Evolutionary conservation across 2,797 vertebrate species (phyloP).

Genomic region (Knipowitschia caucasica): DNA sequence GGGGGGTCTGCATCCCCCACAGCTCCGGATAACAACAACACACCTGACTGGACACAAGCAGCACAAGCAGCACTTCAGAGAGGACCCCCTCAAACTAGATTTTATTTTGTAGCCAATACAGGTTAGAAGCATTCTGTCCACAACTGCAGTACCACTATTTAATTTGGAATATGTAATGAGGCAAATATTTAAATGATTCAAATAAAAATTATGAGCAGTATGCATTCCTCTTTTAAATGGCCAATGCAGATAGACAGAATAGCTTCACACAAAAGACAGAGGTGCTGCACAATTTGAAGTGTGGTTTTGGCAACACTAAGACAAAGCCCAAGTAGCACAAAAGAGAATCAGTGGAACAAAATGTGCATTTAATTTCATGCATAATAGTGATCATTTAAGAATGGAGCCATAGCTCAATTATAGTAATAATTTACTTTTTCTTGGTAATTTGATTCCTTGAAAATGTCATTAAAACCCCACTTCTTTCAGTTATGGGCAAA

Average conservation of each 20-base stretch:
- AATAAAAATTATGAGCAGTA: background rate
- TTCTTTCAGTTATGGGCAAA: too few species aligned
- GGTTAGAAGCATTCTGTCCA: background rate
- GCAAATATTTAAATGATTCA: background rate
- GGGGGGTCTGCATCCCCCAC: slow-evolving; percentile 64
- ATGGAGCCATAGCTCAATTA: too few species aligned
- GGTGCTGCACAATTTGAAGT: background rate
- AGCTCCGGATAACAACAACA: slow-evolving; percentile 44
- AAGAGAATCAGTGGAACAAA: background rate
- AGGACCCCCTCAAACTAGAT: background rate
- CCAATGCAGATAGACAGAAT: background rate
- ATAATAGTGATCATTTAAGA: too few species aligned
- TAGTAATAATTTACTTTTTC: too few species aligned
- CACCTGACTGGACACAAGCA: slow-evolving; percentile 7
- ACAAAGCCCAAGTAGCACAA: background rate
- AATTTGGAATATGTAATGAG: background rate
- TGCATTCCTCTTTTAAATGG: background rate
- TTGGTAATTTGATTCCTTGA: too few species aligned
- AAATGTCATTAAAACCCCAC: too few species aligned
- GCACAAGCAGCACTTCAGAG: slow-evolving; percentile 7
- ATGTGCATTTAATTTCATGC: background rate
- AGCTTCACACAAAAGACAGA: background rate
- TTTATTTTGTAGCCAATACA: background rate
- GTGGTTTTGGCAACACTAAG: background rate
- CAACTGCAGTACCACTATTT: background rate